Percentiles rank a stretch among this genome's conserved stretches.
Conservation (phyloP, 2,888 invertebrate species). For the Apotomis capreana region DNA sequence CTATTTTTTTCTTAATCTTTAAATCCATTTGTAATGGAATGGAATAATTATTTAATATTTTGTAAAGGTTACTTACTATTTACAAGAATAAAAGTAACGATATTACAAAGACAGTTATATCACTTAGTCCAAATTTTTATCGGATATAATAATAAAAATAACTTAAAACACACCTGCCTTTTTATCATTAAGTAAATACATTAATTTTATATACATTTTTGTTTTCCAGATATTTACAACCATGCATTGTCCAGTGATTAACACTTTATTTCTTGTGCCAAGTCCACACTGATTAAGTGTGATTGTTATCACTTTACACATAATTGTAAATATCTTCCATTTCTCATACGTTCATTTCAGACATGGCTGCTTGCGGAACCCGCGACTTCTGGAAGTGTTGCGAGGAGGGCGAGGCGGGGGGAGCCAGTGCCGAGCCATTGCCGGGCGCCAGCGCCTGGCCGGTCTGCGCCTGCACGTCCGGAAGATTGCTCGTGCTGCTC, state of each 20-base stretch:
- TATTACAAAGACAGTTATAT: constrained; percentile 37
- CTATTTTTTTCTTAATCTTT: constrained; percentile 20
- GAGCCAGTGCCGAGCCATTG: constrained; percentile 66
- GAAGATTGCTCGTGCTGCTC: constrained; percentile 73
- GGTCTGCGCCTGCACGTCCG: constrained; percentile 79
- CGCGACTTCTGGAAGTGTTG: constrained; percentile 81
- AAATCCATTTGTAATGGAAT: constrained; percentile 44
- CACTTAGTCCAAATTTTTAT: constrained; percentile 19
- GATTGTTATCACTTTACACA: constrained; percentile 73
- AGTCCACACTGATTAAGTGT: constrained; percentile 23
- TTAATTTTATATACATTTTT: constrained; percentile 61
- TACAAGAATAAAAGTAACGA: constrained; percentile 41
- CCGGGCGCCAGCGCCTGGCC: constrained; percentile 73
- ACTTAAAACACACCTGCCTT: constrained; percentile 62
- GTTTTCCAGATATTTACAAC: constrained; percentile 76
- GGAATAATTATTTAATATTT: constrained; percentile 29
- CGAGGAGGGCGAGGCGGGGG: constrained; percentile 72
- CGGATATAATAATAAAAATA: constrained; percentile 48
- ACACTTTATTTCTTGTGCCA: constrained; percentile 51
- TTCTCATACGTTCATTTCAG: constrained; percentile 95
- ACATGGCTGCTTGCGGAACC: constrained; percentile 92
- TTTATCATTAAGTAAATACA: constrained; percentile 50
- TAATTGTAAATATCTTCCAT: constrained; percentile 84
- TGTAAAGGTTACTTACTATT: constrained; percentile 39
- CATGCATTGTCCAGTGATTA: constrained; percentile 69